Evolutionary conservation across 2,888 invertebrate genomes (phyloP).

Genomic region (Andrena flavipes): DNA sequence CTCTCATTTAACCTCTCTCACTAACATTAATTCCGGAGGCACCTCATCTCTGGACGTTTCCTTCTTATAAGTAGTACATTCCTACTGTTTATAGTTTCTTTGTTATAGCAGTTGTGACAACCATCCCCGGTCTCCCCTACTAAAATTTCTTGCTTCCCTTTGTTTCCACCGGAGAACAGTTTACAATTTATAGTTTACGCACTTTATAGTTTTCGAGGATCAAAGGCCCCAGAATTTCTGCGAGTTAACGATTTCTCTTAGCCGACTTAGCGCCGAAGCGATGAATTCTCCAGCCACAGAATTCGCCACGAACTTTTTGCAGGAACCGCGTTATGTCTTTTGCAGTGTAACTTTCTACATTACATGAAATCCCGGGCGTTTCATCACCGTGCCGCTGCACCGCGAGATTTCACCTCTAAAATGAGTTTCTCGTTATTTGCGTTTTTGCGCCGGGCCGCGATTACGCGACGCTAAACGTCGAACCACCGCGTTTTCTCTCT

Average conservation of each 20-base stretch:
- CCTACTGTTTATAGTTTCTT: too few relatives aligned
- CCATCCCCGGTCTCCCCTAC: too few relatives aligned
- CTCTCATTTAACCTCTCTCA: too few relatives aligned
- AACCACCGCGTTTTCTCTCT: constrained; percentile 48
- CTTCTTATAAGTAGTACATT: too few relatives aligned
- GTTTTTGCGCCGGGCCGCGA: constrained; percentile 49
- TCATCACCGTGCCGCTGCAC: constrained; percentile 48
- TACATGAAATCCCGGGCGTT: constrained; percentile 57
- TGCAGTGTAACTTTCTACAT: constrained; percentile 61
- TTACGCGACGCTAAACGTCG: constrained; percentile 56
- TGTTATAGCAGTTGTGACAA: too few relatives aligned
- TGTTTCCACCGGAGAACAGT: background rate
- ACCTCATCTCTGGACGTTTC: too few relatives aligned
- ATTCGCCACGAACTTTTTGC: constrained; percentile 47
- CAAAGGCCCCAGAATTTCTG: background rate
- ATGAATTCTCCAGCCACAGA: constrained; percentile 26
- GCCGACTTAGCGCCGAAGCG: background rate
- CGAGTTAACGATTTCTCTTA: constrained; percentile 1
- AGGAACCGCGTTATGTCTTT: constrained; percentile 45
- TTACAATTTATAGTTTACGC: background rate
- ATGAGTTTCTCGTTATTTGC: constrained; percentile 60
- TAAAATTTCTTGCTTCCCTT: constrained; percentile 17
- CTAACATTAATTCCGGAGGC: too few relatives aligned
- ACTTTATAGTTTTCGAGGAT: background rate
- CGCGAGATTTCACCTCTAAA: constrained; percentile 60